Evolutionary conservation across 2,888 invertebrate genomes (phyloP).

Genomic region (Exocentrus adspersus): DNA sequence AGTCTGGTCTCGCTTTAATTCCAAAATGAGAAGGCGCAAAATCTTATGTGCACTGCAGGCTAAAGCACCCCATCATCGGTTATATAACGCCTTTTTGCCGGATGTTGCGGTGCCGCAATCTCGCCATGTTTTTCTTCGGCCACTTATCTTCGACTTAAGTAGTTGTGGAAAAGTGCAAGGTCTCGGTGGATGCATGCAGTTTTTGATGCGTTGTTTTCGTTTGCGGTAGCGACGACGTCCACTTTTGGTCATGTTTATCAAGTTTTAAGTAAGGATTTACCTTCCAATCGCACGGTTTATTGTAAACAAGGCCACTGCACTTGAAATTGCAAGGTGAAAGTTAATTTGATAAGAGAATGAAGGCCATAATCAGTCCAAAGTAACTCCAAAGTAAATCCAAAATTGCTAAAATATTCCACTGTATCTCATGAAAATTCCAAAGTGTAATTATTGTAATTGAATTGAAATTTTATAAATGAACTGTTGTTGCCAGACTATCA

Average conservation of each 20-base stretch:
- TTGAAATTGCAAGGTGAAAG: no score
- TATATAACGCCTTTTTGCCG: constrained; percentile 16
- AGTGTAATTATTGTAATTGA: no score
- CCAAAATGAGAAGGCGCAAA: constrained; percentile 1
- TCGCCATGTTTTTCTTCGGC: constrained; percentile 2
- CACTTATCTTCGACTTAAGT: not conserved
- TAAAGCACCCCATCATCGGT: constrained; percentile 1
- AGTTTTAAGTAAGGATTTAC: no score
- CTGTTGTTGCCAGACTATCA: no score
- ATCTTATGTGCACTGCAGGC: not conserved
- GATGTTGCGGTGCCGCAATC: constrained; percentile 16
- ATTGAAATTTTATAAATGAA: no score
- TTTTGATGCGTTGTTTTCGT: constrained; percentile 12
- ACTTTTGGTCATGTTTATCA: not conserved
- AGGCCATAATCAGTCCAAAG: no score
- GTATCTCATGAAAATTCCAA: no score
- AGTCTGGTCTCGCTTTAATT: constrained; percentile 1
- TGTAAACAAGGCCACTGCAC: no score
- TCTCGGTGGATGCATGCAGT: not conserved
- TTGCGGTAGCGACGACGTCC: not conserved
- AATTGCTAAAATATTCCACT: no score
- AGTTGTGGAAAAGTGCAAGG: constrained; percentile 4
- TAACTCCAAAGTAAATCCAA: no score
- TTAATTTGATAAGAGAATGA: no score
- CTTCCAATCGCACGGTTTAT: no score